Conservation (phyloP, 1,140 invertebrate genomes). For the Hyposmocoma kahamanoa region DNA sequence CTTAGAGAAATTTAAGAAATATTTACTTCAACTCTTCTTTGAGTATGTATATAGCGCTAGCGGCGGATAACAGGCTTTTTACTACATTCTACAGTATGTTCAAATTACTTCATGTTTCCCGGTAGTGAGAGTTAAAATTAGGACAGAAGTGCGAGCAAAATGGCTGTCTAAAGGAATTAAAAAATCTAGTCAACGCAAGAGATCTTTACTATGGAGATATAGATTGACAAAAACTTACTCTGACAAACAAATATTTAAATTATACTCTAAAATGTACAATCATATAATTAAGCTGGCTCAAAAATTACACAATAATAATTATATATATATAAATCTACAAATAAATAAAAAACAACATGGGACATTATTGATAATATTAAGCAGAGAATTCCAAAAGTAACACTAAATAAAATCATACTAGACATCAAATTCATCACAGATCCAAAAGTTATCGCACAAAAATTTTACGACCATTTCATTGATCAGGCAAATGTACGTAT, state of each 20-base stretch:
- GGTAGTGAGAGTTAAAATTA: neutral
- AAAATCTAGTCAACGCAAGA: neutral
- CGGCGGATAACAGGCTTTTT: neutral
- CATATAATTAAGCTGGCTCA: conserved; percentile 12
- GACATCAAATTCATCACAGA: neutral
- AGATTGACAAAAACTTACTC: neutral
- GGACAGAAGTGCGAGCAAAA: neutral
- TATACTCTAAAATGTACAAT: conserved; percentile 6
- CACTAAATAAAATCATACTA: neutral
- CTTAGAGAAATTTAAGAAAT: neutral
- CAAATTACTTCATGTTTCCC: neutral
- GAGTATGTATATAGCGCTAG: neutral
- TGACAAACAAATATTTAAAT: conserved; percentile 6
- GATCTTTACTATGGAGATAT: neutral
- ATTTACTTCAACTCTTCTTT: neutral
- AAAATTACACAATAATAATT: conserved; percentile 11
- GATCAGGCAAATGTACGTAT: neutral
- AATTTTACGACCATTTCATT: neutral
- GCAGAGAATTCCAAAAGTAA: conserved; percentile 1
- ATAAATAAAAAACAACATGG: conserved; percentile 14
- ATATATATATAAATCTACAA: conserved; percentile 7
- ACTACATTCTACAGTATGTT: neutral
- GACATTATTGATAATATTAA: conserved; percentile 11
- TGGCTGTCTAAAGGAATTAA: neutral
- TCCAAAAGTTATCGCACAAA: neutral